phyloP scores from a whole-genome alignment of 1,140 invertebrate species.

The Lysiphlebus fabarum region DNA sequence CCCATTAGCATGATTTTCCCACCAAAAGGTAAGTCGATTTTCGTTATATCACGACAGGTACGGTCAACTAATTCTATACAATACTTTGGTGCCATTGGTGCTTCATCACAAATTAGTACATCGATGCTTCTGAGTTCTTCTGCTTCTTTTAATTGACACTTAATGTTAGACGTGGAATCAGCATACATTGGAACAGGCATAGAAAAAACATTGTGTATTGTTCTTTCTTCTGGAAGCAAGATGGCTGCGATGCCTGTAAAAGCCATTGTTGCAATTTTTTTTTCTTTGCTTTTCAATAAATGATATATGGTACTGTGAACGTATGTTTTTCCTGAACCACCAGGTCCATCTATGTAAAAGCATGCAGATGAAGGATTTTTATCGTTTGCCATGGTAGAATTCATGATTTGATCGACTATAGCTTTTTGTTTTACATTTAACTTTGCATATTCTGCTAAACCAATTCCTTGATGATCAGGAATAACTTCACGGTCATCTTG shows the following conservation, averaged over 20 bases:
- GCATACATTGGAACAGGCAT: constrained; percentile 26
- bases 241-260: constrained; percentile 31
- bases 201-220: constrained; percentile 27
- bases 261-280: constrained; percentile 26
- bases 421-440: constrained; percentile 17
- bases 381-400: background rate
- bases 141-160: constrained; percentile 33
- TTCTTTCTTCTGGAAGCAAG: constrained; percentile 28
- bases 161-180: constrained; percentile 28
- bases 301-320: constrained; percentile 20
- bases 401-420: constrained; percentile 11
- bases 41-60: background rate
- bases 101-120: constrained; percentile 39
- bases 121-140: constrained; percentile 18
- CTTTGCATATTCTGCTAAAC: constrained; percentile 12
- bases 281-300: constrained; percentile 18
- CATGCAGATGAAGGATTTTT: constrained; percentile 1
- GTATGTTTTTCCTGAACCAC: no score
- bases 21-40: constrained; percentile 2
- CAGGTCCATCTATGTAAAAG: constrained; percentile 23
- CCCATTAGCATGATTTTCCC: constrained; percentile 6
- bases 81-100: constrained; percentile 31
- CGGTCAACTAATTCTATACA: background rate
- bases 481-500: constrained; percentile 1
- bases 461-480: constrained; percentile 4